These are phyloP conservation scores for Platynereis dumerilii DNA, from an alignment of 2,888 invertebrate species.

Conservation along the genomic window DNA sequence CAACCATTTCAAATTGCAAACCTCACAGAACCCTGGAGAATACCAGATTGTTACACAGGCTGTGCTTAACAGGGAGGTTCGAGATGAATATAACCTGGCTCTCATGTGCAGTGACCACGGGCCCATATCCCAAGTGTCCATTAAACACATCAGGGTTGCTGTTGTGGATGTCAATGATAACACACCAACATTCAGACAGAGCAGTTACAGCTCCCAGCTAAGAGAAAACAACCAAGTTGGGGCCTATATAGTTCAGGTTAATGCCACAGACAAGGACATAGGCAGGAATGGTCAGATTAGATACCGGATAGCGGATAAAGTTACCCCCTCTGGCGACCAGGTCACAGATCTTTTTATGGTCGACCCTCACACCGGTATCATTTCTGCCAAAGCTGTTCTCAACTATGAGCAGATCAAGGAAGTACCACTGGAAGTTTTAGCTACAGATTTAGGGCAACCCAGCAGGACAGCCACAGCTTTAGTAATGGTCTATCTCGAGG, in stretches of 20 bases:
- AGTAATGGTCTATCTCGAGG: conserved; percentile 29
- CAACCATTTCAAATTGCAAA: conserved; percentile 16
- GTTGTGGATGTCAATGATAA: conserved; percentile 37
- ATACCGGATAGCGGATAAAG: conserved; percentile 12
- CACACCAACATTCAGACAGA: conserved; percentile 27
- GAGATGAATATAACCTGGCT: conserved; percentile 22
- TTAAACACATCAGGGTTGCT: conserved; percentile 21
- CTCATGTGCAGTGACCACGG: conserved; percentile 26
- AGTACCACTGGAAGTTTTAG: conserved; percentile 30
- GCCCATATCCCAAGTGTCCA: conserved; percentile 17
- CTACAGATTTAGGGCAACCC: conserved; percentile 28
- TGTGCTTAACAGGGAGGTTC: conserved; percentile 15
- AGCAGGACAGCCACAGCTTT: conserved; percentile 23
- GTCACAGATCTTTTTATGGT: conserved; percentile 21
- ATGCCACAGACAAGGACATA: conserved; percentile 33
- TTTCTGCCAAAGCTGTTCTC: conserved; percentile 24
- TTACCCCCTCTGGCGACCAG: conserved; percentile 5
- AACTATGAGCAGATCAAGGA: conserved; percentile 29
- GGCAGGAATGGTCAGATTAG: conserved; percentile 31
- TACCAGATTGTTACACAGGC: conserved; percentile 21
- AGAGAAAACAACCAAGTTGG: conserved; percentile 32
- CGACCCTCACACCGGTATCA: conserved; percentile 22
- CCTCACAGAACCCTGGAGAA: conserved; percentile 12
- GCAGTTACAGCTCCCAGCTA: conserved; percentile 22
- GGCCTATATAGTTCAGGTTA: conserved; percentile 28